Conservation (phyloP, 2,113 vertebrate genomes). For the Stictonetta naevosa region DNA sequence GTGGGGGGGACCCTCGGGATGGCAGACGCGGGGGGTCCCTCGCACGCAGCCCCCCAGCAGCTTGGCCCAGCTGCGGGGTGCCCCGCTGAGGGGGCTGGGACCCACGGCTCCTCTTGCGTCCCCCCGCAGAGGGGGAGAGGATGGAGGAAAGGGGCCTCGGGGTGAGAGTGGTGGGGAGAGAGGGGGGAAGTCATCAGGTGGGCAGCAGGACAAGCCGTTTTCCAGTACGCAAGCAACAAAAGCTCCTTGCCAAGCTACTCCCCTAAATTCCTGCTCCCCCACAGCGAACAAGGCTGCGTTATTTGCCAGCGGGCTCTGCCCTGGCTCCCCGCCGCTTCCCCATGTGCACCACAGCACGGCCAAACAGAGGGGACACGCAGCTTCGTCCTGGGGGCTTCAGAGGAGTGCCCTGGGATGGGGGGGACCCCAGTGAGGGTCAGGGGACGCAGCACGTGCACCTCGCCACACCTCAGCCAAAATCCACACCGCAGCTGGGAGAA, state of each 20-base stretch:
- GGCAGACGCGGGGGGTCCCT: not conserved
- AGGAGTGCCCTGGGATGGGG: not conserved
- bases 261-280: conserved; percentile 9
- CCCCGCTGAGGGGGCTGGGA: rapidly evolving
- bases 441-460: not conserved
- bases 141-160: not conserved
- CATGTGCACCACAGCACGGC: not conserved
- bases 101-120: not conserved
- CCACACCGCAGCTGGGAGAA: not conserved
- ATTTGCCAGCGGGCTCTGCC: not conserved
- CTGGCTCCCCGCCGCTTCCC: rapidly evolving
- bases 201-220: not conserved
- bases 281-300: not conserved
- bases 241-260: conserved; percentile 10
- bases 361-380: not conserved
- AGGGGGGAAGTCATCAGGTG: not conserved
- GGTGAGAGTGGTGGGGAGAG: not conserved
- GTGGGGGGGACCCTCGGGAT: rapidly evolving
- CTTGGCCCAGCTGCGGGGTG: rapidly evolving
- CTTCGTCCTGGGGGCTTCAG: not conserved
- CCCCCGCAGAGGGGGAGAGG: not conserved
- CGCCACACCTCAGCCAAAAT: not conserved
- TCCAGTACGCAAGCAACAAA: not conserved
- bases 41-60: not conserved
- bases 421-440: not conserved